Base-by-base conservation (phyloP, 1,140 invertebrate species). In the Chionoecetes opilio region DNA sequence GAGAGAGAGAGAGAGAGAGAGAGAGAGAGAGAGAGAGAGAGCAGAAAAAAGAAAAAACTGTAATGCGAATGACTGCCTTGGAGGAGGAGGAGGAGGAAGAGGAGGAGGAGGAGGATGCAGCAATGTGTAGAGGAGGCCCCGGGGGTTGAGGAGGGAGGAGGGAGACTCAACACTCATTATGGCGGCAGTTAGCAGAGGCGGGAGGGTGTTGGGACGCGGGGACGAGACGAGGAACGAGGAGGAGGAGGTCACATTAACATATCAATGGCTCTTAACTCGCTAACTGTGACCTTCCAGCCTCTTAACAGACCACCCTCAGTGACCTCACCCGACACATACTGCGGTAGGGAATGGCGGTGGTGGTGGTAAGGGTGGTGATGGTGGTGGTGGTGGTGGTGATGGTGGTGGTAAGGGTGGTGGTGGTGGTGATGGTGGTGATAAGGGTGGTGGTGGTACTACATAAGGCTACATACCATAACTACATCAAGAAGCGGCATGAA, bases 211-310 rank as follows among this genome's bases (percentile, higher is more conserved):
- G 37, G 17, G 31, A 34, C 85, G n/a, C 6, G n/a, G 26, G 85
- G 37, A 29, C 5, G 85, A 34, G 85, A 35, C 29, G 14, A 87
- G 85, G 63, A 34, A 34, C 87, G 87, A 82, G 46, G 89, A 85
- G 94, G 91, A 92, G 94, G 41, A 84, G 87, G 31, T 53, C 82
- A 53, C 85, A 95, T 95, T 95, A 86, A 87, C 94, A 95, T 95
- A 92, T 95, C 94, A 95, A 95, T 92, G 53, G 94, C 35, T 85
- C 84, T 85, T 63, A 95, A 95, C 94, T 92, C 90, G 41, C 94
- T 92, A 92, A 95, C 91, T 95, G 53, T 92, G 91, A 92, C 94
- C 94, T 75, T 85, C 34, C 82, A 91, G 94, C 46, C 94, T 92
- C 82, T 87, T 26, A 14, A 38, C 21, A 46, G 94, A 95, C 94